These are phyloP conservation scores for Zaprionus obscuricornis DNA, from an alignment of 2,888 invertebrate species.

Conservation along the genomic window DNA sequence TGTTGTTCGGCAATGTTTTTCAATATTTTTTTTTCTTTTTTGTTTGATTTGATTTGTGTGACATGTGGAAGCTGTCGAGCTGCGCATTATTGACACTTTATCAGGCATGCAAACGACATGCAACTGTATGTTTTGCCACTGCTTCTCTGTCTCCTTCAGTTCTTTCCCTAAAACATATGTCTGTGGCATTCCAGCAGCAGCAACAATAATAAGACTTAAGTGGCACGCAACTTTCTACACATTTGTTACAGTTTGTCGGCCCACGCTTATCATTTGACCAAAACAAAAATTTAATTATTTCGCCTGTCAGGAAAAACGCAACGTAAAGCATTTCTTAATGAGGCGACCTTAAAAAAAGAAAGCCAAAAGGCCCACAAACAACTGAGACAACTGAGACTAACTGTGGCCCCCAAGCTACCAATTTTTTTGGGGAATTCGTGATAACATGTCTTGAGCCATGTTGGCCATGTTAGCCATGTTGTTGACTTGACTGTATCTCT, in stretches of 20 bases:
- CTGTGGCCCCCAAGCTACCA: constrained; percentile 15
- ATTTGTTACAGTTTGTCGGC: constrained; percentile 70
- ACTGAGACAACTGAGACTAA: background rate
- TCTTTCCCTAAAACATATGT: constrained; percentile 39
- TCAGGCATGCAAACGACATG: constrained; percentile 45
- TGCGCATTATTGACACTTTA: constrained; percentile 75
- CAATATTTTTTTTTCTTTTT: no score
- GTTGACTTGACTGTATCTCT: no score
- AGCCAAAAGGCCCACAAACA: constrained; percentile 32
- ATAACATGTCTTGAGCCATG: constrained; percentile 53
- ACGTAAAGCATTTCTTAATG: constrained; percentile 66
- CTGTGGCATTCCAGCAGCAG: constrained; percentile 29
- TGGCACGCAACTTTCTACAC: constrained; percentile 65
- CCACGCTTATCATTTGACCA: constrained; percentile 66
- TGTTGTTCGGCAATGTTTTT: no score
- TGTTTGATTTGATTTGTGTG: constrained; percentile 68
- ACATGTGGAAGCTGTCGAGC: constrained; percentile 74
- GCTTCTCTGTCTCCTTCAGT: constrained; percentile 12
- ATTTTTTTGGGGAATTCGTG: constrained; percentile 43
- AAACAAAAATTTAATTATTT: constrained; percentile 69
- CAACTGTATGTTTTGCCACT: background rate
- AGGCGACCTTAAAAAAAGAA: constrained; percentile 64
- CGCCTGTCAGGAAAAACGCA: constrained; percentile 62
- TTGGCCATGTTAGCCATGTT: background rate
- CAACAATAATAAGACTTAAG: constrained; percentile 10